phyloP scores from a whole-genome alignment of 35 echinoderm and acorn worm species.

The Amphiura filiformis region DNA sequence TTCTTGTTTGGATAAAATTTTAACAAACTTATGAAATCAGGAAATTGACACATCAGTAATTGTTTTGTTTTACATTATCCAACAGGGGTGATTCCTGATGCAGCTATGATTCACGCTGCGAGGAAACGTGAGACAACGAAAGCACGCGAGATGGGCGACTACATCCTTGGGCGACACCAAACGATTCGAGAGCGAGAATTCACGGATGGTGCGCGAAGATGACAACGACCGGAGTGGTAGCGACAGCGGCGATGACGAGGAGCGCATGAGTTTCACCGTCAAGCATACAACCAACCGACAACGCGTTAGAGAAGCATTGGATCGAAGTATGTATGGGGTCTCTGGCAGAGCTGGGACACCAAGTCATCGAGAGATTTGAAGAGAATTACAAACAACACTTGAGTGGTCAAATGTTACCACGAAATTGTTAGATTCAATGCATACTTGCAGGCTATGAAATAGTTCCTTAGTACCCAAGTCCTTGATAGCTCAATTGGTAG shows the following conservation, averaged over 20 bases:
- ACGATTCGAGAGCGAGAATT: conserved; percentile 59
- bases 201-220: conserved; percentile 86
- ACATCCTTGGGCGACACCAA: conserved; percentile 90
- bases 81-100: conserved; percentile 92
- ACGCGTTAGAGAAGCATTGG: conserved; percentile 73
- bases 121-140: conserved; percentile 71
- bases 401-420: too few species aligned
- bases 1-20: too few species aligned
- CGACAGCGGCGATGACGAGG: conserved; percentile 67
- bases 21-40: too few species aligned
- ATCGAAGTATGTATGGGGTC: conserved; percentile 46
- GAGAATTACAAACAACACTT: too few species aligned
- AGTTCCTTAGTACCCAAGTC: too few species aligned
- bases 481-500: too few species aligned
- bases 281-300: conserved; percentile 75
- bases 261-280: conserved; percentile 89
- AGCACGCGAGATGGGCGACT: conserved; percentile 82
- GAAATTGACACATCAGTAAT: too few species aligned
- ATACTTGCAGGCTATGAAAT: too few species aligned
- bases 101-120: conserved; percentile 78
- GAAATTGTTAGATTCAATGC: too few species aligned
- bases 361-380: neutral
- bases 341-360: neutral
- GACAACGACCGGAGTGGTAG: conserved; percentile 85
- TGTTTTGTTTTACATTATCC: too few species aligned